phyloP scores from a whole-genome alignment of 2,797 vertebrate species.

The Selene dorsalis region DNA sequence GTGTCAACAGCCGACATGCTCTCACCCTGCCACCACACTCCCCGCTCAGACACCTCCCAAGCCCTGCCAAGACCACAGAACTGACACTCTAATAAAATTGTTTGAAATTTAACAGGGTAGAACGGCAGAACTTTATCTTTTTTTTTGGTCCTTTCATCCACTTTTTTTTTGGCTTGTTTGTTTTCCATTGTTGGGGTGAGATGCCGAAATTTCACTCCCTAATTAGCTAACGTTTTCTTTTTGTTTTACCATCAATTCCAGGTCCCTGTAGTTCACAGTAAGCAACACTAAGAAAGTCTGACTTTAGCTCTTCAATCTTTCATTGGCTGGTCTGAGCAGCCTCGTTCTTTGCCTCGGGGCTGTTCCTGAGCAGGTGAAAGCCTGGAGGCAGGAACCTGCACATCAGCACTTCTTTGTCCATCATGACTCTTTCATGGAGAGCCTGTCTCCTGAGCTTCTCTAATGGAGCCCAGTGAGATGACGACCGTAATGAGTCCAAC shows the following conservation, averaged over 20 bases:
- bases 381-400: conserved; percentile 79
- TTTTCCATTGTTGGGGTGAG: conserved; percentile 23
- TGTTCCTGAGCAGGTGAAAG: conserved; percentile 78
- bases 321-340: conserved; percentile 62
- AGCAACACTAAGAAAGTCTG: conserved; percentile 45
- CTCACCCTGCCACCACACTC: conserved; percentile 62
- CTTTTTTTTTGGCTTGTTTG: conserved; percentile 41
- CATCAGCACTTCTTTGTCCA: conserved; percentile 80
- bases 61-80: conserved; percentile 89
- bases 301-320: conserved; percentile 71
- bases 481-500: conserved; percentile 77
- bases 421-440: conserved; percentile 78
- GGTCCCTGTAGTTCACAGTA: conserved; percentile 5
- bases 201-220: conserved; percentile 4
- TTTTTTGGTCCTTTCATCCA: conserved; percentile 43
- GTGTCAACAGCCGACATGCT: conserved; percentile 89
- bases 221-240: conserved; percentile 49
- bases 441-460: conserved; percentile 71
- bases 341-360: conserved; percentile 75
- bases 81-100: conserved; percentile 89
- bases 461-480: conserved; percentile 73
- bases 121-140: conserved; percentile 80
- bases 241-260: conserved; percentile 13
- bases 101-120: conserved; percentile 90
- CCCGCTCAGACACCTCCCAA: conserved; percentile 74